These are phyloP conservation scores for human DNA, from an alignment of 2,113 vertebrate species.

Conservation along the genomic window GRCh38 chr17:82811001-82811500, in stretches of 20 bases:
- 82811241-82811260: not conserved
- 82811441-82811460: not conserved
- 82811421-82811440: not conserved
- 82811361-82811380: not conserved
- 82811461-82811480: not conserved
- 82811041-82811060: not conserved
- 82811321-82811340: not conserved
- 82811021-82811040: not conserved
- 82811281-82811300: not conserved
- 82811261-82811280: not conserved
- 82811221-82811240: accelerated
- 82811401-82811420: not conserved
- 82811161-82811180: not conserved
- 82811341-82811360: not conserved
- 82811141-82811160: not conserved
- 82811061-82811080: not conserved
- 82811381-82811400: not conserved
- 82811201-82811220: not conserved
- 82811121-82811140: not conserved
- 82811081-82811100: not conserved
- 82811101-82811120: not conserved
- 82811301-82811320: not conserved
- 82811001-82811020: not conserved
- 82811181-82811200: not conserved
- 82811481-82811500: not conserved